Evolutionary conservation across 2,113 vertebrate genomes (phyloP).

Genomic region (Melanerpes formicivorus): DNA sequence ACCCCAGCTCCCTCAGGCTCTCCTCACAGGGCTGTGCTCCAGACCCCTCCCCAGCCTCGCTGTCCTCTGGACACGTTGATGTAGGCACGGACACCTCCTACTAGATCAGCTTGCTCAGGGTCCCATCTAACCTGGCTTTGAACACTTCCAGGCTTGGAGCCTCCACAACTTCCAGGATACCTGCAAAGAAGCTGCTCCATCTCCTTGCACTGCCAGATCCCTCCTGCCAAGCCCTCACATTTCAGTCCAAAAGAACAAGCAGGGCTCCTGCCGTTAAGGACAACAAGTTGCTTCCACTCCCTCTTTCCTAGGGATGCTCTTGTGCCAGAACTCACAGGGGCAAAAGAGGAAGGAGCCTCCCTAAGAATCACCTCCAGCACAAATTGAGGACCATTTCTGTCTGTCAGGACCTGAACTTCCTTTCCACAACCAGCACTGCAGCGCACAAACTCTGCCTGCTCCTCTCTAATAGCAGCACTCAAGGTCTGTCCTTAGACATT

Average conservation of each 20-base stretch:
- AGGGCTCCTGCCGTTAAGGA: background rate
- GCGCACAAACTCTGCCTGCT: background rate
- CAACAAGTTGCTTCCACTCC: background rate
- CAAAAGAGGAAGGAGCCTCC: background rate
- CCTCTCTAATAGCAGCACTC: background rate
- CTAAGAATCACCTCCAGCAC: background rate
- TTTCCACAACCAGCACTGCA: rapidly evolving
- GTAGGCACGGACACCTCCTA: too few species aligned
- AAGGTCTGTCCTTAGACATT: background rate
- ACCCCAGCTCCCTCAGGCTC: too few species aligned
- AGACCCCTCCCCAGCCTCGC: too few species aligned
- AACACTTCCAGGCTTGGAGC: too few species aligned
- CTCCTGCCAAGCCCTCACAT: background rate
- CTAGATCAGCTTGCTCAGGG: too few species aligned
- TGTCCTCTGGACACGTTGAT: too few species aligned
- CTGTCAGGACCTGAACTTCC: background rate
- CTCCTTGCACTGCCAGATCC: background rate
- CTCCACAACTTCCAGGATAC: background rate
- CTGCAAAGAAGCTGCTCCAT: background rate
- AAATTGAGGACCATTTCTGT: rapidly evolving
- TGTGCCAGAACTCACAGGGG: background rate
- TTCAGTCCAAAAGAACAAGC: background rate
- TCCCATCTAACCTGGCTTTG: too few species aligned
- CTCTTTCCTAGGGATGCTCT: background rate
- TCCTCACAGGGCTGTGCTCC: too few species aligned